Conservation (phyloP, 2,888 invertebrate genomes). For the Scaptomyza polygonia region DNA sequence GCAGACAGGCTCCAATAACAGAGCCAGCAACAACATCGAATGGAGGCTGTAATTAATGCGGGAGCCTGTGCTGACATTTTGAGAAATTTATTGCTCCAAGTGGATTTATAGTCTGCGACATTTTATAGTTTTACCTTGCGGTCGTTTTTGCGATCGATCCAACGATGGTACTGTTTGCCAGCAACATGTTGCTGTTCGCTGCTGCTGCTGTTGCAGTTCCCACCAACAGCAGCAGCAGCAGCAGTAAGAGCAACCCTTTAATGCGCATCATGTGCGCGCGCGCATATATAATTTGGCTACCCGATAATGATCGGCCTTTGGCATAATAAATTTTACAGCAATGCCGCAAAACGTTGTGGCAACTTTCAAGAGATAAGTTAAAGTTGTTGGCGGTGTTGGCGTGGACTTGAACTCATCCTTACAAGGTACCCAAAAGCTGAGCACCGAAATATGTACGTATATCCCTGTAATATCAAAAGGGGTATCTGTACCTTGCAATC, state of each 20-base stretch:
- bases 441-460: slow-evolving; percentile 4
- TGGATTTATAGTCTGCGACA: slow-evolving; percentile 80
- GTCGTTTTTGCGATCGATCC: slow-evolving; percentile 67
- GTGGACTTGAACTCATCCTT: slow-evolving; percentile 30
- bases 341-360: slow-evolving; percentile 60
- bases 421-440: slow-evolving; percentile 19
- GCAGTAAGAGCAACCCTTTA: slow-evolving; percentile 65
- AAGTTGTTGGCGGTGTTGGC: slow-evolving; percentile 50
- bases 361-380: slow-evolving; percentile 56
- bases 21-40: slow-evolving; percentile 46
- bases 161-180: slow-evolving; percentile 59
- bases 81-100: slow-evolving; percentile 81
- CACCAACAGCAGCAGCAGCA: slow-evolving; percentile 23
- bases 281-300: slow-evolving; percentile 82
- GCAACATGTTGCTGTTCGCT: slow-evolving; percentile 61
- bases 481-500: slow-evolving; percentile 76
- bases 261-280: slow-evolving; percentile 81
- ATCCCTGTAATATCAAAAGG: slow-evolving; percentile 31
- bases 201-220: slow-evolving; percentile 6
- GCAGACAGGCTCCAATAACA: slow-evolving; percentile 68
- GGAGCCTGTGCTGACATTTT: slow-evolving; percentile 81
- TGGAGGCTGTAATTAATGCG: slow-evolving; percentile 80
- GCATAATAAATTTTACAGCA: slow-evolving; percentile 79
- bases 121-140: slow-evolving; percentile 78
- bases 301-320: slow-evolving; percentile 82